Percentiles rank a stretch among this genome's conserved stretches.
These are phyloP conservation scores for Gastracanthus pulcherrimus DNA, from an alignment of 2,888 invertebrate species.

Conservation along the genomic window DNA sequence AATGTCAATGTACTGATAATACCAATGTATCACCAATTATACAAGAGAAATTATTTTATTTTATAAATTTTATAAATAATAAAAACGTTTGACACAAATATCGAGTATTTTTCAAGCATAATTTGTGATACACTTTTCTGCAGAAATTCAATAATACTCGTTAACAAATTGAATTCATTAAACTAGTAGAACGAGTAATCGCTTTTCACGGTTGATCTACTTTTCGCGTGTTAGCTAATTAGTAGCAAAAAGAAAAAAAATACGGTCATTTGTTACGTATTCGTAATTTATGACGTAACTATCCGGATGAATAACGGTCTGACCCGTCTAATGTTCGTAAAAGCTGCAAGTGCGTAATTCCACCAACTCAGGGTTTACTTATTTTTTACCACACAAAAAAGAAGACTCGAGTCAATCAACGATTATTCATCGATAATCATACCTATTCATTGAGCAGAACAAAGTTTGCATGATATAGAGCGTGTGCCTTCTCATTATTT, in stretches of 20 bases:
- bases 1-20: too few species aligned
- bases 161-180: background rate
- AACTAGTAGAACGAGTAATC: conserved; percentile 1
- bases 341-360: background rate
- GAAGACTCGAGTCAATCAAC: too few species aligned
- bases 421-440: too few species aligned
- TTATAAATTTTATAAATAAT: too few species aligned
- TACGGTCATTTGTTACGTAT: background rate
- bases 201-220: background rate
- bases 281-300: conserved; percentile 21
- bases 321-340: background rate
- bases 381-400: too few species aligned
- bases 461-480: too few species aligned
- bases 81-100: too few species aligned
- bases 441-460: too few species aligned
- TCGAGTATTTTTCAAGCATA: background rate
- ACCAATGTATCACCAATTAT: too few species aligned
- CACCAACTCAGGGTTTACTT: too few species aligned
- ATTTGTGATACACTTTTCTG: background rate
- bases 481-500: too few species aligned
- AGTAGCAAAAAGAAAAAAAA: conserved; percentile 19
- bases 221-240: conserved; percentile 37
- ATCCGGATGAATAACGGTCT: conserved; percentile 11
- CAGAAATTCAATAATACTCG: background rate
- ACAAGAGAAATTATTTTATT: too few species aligned